Percentiles rank a stretch among this genome's conserved stretches.
These are phyloP conservation scores for Siniperca scherzeri DNA, from an alignment of 2,797 vertebrate species.

Conservation along the genomic window DNA sequence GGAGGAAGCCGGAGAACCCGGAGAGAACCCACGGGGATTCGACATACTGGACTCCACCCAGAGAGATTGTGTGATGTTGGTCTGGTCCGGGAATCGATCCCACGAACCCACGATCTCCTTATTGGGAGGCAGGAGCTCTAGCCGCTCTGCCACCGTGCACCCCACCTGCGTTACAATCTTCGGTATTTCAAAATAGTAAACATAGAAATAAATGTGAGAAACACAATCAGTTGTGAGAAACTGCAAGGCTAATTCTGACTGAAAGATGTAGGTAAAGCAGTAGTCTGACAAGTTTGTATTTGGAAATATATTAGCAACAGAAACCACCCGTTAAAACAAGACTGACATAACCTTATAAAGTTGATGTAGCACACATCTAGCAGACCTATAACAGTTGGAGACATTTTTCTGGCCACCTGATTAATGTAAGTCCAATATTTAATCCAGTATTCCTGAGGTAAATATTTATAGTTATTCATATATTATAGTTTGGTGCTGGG, in stretches of 20 bases:
- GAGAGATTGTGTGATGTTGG: too few species aligned
- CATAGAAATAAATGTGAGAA: not conserved
- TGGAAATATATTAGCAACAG: not conserved
- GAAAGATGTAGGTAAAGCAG: not conserved
- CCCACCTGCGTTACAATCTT: not conserved
- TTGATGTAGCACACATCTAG: not conserved
- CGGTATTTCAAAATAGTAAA: not conserved
- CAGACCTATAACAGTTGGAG: not conserved
- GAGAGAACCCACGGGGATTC: too few species aligned
- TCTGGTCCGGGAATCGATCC: too few species aligned
- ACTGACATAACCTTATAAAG: not conserved
- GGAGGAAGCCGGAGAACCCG: too few species aligned
- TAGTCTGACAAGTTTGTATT: not conserved
- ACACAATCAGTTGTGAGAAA: not conserved
- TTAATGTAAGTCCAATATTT: too few species aligned
- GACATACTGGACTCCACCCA: too few species aligned
- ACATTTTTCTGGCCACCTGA: not conserved
- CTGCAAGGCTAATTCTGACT: not conserved
- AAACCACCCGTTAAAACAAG: not conserved
- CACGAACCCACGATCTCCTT: too few species aligned
- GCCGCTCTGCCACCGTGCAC: too few species aligned
- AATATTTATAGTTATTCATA: not conserved
- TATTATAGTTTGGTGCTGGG: too few species aligned
- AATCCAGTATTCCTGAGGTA: not conserved
- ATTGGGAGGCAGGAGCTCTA: too few species aligned